A percentile compares a stretch with the other conserved stretches of the same genome.
These are phyloP conservation scores for Microvelia longipes DNA, from an alignment of 1,140 invertebrate species.

Conservation along the genomic window DNA sequence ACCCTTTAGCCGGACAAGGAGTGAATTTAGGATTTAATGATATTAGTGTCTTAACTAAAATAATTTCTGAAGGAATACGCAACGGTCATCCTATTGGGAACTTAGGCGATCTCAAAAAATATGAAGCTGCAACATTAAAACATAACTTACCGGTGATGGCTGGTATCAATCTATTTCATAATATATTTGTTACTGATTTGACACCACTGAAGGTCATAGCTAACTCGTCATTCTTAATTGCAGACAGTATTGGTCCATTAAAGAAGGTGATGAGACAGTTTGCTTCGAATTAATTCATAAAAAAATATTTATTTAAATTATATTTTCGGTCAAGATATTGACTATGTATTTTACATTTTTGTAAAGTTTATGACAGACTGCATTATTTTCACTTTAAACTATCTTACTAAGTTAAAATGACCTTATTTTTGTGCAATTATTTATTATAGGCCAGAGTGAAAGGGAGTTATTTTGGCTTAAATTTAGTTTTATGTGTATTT, in stretches of 20 bases:
- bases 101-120: conserved; percentile 52
- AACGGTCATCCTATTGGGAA: conserved; percentile 59
- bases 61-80: conserved; percentile 50
- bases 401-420: no score
- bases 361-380: no score
- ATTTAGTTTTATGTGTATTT: no score
- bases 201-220: conserved; percentile 47
- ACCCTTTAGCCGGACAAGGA: conserved; percentile 92
- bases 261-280: conserved; percentile 34
- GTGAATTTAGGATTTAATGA: conserved; percentile 96
- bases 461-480: no score
- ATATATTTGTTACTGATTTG: conserved; percentile 44
- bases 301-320: no score
- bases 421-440: no score
- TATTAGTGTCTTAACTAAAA: conserved; percentile 50
- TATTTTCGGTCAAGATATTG: no score
- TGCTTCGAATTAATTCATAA: conserved; percentile 12
- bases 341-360: no score
- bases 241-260: conserved; percentile 58
- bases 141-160: conserved; percentile 79
- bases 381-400: no score
- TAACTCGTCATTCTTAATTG: conserved; percentile 70
- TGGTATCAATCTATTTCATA: conserved; percentile 71
- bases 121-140: conserved; percentile 68
- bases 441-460: no score